phyloP scores from a whole-genome alignment of 2,113 vertebrate genomes.

The Tetrax tetrax region DNA sequence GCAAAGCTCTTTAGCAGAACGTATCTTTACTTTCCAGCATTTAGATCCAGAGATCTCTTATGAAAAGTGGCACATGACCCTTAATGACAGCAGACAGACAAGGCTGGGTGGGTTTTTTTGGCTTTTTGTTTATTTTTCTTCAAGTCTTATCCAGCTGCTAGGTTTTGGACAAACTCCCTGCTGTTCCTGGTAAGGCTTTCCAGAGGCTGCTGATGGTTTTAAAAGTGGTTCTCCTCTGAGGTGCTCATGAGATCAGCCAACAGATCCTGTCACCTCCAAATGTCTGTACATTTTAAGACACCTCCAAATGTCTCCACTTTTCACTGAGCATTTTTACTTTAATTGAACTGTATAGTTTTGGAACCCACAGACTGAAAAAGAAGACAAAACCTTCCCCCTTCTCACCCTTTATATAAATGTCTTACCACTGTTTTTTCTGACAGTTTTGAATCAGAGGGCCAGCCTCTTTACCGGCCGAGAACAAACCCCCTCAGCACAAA shows the following conservation, averaged over 20 bases:
- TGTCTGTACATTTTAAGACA: rapidly evolving
- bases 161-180: neutral
- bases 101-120: neutral
- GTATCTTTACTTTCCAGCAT: neutral
- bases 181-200: slow-evolving; percentile 25
- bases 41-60: neutral
- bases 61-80: neutral
- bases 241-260: neutral
- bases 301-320: neutral
- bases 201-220: slow-evolving; percentile 14
- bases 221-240: neutral
- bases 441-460: neutral
- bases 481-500: neutral
- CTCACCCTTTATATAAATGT: neutral
- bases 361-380: neutral
- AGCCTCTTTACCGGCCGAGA: neutral
- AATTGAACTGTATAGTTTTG: neutral
- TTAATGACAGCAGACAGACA: neutral
- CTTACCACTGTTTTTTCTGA: neutral
- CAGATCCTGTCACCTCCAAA: neutral
- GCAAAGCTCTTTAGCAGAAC: neutral
- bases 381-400: neutral
- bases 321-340: neutral
- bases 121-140: neutral
- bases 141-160: neutral